Evolutionary conservation across 2,113 vertebrate genomes (phyloP), one percentile per base, ranked within the genome.

Genomic region (Oreochromis tanganicae): DNA sequence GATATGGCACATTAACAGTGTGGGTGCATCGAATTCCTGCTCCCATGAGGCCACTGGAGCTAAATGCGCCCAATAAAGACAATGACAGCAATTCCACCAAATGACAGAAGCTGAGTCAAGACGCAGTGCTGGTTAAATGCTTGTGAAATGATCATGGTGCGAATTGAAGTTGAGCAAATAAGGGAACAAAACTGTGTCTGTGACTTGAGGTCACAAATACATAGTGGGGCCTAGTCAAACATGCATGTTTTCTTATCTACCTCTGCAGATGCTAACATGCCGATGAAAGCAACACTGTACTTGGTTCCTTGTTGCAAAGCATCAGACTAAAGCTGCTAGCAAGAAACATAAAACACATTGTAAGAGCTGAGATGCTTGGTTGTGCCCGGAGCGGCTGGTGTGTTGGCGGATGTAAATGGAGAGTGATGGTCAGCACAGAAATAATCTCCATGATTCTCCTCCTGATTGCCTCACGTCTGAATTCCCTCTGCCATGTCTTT

Each of bases 401-500:
- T 46, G 57, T 68, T 43, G 27, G 8, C 5, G 80, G 55, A 79
- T 34, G 61, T 29, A 81, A 84, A 87, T 50, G 8, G 48, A 90
- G 46, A 63, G 84, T 75, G 29, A 41, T 57, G 86, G 83, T 87
- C 87, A 91, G 79, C 56, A 81, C 13, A 54, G 61, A 91, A 92
- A 90, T 87, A 92, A 90, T 84, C 57, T 88, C 87, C 87, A 87
- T 87, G 86, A 91, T 80, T 94, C 88, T 89, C 68, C 59, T 71
- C 56, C 90, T 89, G 85, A 94, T 88, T 92, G 87, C 86, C 63
- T 93, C 50, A 81, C 21, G 55, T 90, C 85, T 81, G 71, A 89
- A 85, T 87, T 85, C 84, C 90, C 89, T 81, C 59, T 83, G 82
- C 80, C 83, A 50, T 66, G 87, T 92, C 83, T 88, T 83, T 90